phyloP scores from a whole-genome alignment of 2,888 invertebrate genomes.

The Cacoxenus indagator region DNA sequence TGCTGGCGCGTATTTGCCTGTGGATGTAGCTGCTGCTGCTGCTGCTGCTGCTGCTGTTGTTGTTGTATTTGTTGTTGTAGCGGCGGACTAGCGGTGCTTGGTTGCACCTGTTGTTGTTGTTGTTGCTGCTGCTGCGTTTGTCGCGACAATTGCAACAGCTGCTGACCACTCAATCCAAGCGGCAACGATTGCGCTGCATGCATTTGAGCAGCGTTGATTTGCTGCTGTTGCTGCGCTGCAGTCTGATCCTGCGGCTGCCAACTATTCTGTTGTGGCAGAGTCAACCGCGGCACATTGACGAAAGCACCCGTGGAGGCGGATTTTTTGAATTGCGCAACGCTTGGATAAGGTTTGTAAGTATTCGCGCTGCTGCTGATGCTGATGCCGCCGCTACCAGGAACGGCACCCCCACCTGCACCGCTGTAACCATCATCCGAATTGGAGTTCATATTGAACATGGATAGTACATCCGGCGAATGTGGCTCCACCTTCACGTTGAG shows the following conservation, averaged over 20 bases:
- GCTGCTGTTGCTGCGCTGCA: slow-evolving; percentile 34
- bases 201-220: background rate
- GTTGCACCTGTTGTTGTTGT: slow-evolving; percentile 27
- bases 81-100: background rate
- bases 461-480: slow-evolving; percentile 56
- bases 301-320: slow-evolving; percentile 67
- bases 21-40: slow-evolving; percentile 48
- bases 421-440: slow-evolving; percentile 41
- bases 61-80: slow-evolving; percentile 31
- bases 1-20: slow-evolving; percentile 31
- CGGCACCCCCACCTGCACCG: slow-evolving; percentile 34
- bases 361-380: slow-evolving; percentile 32
- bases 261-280: slow-evolving; percentile 34
- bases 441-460: slow-evolving; percentile 47
- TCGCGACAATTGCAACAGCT: slow-evolving; percentile 49
- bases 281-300: slow-evolving; percentile 55
- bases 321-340: slow-evolving; percentile 61
- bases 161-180: slow-evolving; percentile 48
- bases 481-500: slow-evolving; percentile 65
- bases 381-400: slow-evolving; percentile 9
- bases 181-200: slow-evolving; percentile 40
- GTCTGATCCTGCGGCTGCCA: slow-evolving; percentile 37
- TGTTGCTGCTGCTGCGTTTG: slow-evolving; percentile 31
- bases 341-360: slow-evolving; percentile 66
- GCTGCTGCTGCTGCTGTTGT: slow-evolving; percentile 40